Base-by-base conservation (phyloP, 2,113 vertebrate genomes). In the Solea solea region DNA sequence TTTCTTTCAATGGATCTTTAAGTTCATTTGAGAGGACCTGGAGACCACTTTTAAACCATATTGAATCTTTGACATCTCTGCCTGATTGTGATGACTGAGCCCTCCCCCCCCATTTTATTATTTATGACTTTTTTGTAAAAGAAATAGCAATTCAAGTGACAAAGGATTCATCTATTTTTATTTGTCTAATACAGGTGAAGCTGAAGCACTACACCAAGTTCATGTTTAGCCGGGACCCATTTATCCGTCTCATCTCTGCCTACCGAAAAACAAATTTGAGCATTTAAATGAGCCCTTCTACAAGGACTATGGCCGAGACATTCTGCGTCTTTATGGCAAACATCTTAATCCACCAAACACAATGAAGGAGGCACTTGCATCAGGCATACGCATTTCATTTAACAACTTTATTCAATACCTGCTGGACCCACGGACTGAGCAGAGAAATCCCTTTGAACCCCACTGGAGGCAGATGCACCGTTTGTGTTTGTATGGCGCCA, bases 141-240 rank as follows among this genome's bases (percentile, higher is more conserved):
- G 15, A 6, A 74, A n/a, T 3, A 21, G 6, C 27, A 13, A 21
- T 53, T 9, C 41, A 7, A 13, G 9, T 40, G 15, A 44, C 16
- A 52, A 5, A 41, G 2, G 10, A 8, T 8, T 52, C 1, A 65
- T 59, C 8, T 45, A 1, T 13, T 2, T 6, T 42, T 4, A 10
- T 70, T 64, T 60, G 3, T 21, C 67, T 4, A 52, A 8, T 13
- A 15, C 61, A 88, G 86, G 69, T 9, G 3, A 86, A 49, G 49
- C 46, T 88, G 48, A 86, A 64, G 52, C 27, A 86, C 27, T 85
- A 88, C 72, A 85, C 77, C 48, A 88, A 85, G 53, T 87, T 87
- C 66, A 15, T 87, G 46, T 85, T 78, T 53, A 82, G 84, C 15
- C 70, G 76, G 16, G 61, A 88, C 46, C 86, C 86, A 0, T 81